Conservation (phyloP, 2,797 vertebrate genomes). For the Buceros bicornis region DNA sequence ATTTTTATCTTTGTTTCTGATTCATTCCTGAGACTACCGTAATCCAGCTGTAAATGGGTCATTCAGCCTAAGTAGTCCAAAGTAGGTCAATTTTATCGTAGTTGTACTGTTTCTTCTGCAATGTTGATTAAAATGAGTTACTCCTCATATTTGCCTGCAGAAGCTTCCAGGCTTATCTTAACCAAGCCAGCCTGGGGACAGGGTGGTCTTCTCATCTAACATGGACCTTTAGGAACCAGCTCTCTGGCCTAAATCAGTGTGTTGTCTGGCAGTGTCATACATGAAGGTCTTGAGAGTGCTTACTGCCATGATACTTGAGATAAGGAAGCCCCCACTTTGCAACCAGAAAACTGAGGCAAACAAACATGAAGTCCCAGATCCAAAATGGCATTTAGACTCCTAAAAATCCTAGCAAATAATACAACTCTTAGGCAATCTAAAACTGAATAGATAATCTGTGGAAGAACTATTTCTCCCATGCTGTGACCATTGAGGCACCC, state of each 20-base stretch:
- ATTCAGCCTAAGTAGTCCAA: not conserved
- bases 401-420: not conserved
- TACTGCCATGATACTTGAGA: not conserved
- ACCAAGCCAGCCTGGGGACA: not conserved
- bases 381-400: not conserved
- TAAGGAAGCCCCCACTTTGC: not conserved
- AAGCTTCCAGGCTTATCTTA: not conserved
- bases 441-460: not conserved
- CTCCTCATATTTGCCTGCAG: not conserved
- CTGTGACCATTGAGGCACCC: not conserved
- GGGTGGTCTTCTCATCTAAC: not conserved
- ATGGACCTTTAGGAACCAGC: not conserved
- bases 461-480: not conserved
- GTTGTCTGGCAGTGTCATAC: not conserved
- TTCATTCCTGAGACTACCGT: not conserved
- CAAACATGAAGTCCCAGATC: not conserved
- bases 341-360: not conserved
- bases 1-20: slow-evolving; percentile 13
- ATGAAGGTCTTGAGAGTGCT: not conserved
- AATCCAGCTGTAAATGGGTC: not conserved
- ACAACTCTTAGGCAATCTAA: not conserved
- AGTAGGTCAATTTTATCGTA: not conserved
- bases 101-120: fast-evolving
- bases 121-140: not conserved
- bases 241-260: not conserved